Percentiles rank a stretch among this genome's conserved stretches.
phyloP scores from a whole-genome alignment of 1,140 invertebrate genomes.

The Lepidotrigona ventralis region DNA sequence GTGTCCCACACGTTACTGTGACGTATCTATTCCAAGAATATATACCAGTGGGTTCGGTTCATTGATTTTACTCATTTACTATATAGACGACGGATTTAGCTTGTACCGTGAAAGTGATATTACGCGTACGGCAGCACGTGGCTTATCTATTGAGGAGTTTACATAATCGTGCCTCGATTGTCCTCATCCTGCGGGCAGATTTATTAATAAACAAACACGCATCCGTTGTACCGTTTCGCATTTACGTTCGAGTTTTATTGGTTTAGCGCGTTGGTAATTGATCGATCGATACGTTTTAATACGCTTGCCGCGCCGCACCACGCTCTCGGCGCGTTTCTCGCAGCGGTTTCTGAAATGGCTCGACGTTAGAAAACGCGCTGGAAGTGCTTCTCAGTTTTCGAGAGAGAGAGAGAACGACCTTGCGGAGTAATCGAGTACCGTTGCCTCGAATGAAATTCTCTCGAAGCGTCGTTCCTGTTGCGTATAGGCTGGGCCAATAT shows the following conservation, averaged over 20 bases:
- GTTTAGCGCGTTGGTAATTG: not conserved
- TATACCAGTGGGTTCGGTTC: conserved; percentile 7
- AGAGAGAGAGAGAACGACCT: not conserved
- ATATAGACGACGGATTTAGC: conserved; percentile 35
- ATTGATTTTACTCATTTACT: conserved; percentile 53
- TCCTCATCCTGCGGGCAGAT: conserved; percentile 15
- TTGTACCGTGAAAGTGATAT: conserved; percentile 46
- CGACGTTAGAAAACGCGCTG: not conserved
- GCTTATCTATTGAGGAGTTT: conserved; percentile 44
- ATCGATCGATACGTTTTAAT: conserved; percentile 3
- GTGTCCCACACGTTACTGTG: not conserved
- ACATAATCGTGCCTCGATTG: conserved; percentile 50
- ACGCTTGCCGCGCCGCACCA: not conserved
- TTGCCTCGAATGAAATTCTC: not conserved
- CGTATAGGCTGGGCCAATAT: not conserved
- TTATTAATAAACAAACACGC: conserved; percentile 51
- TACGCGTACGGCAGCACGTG: conserved; percentile 37
- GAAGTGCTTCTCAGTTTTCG: not conserved
- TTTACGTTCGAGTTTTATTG: not conserved
- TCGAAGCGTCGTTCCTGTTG: not conserved
- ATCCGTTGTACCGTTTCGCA: not conserved
- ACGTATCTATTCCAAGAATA: conserved; percentile 14
- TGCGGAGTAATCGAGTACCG: conserved; percentile 1
- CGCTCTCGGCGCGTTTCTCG: not conserved
- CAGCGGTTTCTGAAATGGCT: not conserved